Base-by-base conservation (phyloP, 2,113 vertebrate species). In the Ceyx margarethae region DNA sequence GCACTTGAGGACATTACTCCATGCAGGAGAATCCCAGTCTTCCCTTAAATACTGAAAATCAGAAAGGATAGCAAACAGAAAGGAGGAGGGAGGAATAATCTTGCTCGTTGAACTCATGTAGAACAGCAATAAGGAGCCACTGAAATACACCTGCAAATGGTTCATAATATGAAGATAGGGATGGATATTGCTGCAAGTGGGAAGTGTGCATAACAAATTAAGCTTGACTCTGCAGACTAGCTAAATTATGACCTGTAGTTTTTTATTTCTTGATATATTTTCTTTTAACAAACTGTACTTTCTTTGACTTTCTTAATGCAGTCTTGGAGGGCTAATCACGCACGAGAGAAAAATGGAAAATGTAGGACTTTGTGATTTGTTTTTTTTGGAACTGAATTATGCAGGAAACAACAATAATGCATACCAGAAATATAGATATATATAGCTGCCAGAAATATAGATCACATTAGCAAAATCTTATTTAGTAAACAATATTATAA, bases 11-110 rank as follows among this genome's bases (percentile, higher is more conserved):
- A 77, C 66, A 51, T 51, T 16, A 62, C n/a, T 76, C 28, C 60
- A 61, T 23, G 12, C 17, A 28, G 46, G 29, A 28, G 14, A 33
- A 67, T 56, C 43, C 20, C 23, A 53, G 66, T 40, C 50, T 26
- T 40, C n/a, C 29, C 28, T 61, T 76, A 61, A 57, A 51, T 42
- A 62, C 35, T 51, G 35, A 54, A 60, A 65, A 85, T 17, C 12
- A 43, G 13, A 48, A 48, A 48, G 46, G 46, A 21, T 48, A 21
- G 22, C 21, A 48, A 48, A 50, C 22, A 50, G 21, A 68, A 64
- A 19, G 18, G 1, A 5, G 17, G 10, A 2, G 15, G 5, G 5
- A 10, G 7, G 11, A 42, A 56, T 17, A 13, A 17, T 23, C 31
- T 48, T 93, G 28, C n/a, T 61, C 45, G 26, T 12, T 80, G 53